phyloP scores from a whole-genome alignment of 1,140 invertebrate species.

The Himalopsyche phryganea region DNA sequence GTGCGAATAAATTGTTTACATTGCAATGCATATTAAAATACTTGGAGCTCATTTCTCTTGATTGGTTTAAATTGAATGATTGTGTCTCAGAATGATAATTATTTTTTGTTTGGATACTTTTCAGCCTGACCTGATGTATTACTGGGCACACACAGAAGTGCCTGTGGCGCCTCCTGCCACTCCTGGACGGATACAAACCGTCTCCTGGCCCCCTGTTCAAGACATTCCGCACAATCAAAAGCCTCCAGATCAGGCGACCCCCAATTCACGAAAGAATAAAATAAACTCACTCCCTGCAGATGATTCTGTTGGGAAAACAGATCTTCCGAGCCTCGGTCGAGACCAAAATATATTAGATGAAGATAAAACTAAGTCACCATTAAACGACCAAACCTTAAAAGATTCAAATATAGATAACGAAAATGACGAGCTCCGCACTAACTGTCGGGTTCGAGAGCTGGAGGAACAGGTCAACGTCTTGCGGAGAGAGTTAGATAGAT shows the following conservation, averaged over 20 bases:
- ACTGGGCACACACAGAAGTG: conserved; percentile 77
- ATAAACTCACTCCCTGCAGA: conserved; percentile 5
- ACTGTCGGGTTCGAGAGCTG: conserved; percentile 36
- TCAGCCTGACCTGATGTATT: conserved; percentile 84
- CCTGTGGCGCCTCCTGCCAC: conserved; percentile 62
- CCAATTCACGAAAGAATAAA: conserved; percentile 29
- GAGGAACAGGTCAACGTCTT: conserved; percentile 51
- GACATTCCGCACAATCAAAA: conserved; percentile 29
- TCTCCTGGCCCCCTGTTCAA: conserved; percentile 44
- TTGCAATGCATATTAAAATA: not conserved
- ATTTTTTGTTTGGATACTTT: conserved; percentile 39
- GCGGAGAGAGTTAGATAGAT: conserved; percentile 54
- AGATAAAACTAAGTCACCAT: too few species aligned
- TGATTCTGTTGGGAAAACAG: too few species aligned
- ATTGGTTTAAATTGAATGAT: conserved; percentile 9
- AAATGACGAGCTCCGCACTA: conserved; percentile 9
- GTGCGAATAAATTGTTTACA: not conserved
- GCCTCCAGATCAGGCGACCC: conserved; percentile 32
- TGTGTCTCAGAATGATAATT: too few species aligned
- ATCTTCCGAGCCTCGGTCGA: not conserved
- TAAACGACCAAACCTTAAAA: too few species aligned
- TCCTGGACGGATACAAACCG: conserved; percentile 57
- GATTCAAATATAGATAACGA: conserved; percentile 10
- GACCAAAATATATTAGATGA: too few species aligned
- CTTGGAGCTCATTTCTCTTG: not conserved